phyloP scores from a whole-genome alignment of 2,797 vertebrate species.

The Hozukius guyotensis region DNA sequence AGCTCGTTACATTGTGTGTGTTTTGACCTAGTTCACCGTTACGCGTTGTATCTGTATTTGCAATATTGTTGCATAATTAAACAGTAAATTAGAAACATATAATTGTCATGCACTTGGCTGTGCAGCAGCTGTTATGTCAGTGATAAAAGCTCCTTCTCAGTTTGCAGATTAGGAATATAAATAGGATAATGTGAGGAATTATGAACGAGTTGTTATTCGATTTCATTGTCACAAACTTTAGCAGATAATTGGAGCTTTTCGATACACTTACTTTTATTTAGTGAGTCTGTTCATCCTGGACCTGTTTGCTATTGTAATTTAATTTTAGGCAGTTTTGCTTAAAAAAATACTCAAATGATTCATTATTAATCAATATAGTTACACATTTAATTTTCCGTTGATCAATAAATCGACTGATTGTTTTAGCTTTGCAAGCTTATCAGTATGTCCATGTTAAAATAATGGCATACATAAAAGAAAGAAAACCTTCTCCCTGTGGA shows the following conservation, averaged over 20 bases:
- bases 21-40: too few species aligned
- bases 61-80: not conserved
- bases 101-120: not conserved
- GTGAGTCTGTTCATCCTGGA: not conserved
- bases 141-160: conserved; percentile 11
- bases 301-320: not conserved
- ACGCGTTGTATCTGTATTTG: not conserved
- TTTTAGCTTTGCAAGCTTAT: not conserved
- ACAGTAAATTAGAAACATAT: not conserved
- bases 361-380: not conserved
- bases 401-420: not conserved
- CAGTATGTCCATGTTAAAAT: not conserved
- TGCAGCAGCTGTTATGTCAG: not conserved
- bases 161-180: not conserved
- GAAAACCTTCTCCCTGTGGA: not conserved
- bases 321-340: not conserved
- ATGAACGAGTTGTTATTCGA: not conserved
- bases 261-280: not conserved
- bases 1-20: too few species aligned
- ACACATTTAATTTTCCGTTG: not conserved
- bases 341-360: too few species aligned
- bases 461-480: not conserved
- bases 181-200: not conserved
- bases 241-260: not conserved
- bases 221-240: not conserved